Percentiles rank a stretch among this genome's conserved stretches.
These are phyloP conservation scores for Leptinotarsa undecemlineata DNA, from an alignment of 1,140 invertebrate genomes.

Conservation along the genomic window DNA sequence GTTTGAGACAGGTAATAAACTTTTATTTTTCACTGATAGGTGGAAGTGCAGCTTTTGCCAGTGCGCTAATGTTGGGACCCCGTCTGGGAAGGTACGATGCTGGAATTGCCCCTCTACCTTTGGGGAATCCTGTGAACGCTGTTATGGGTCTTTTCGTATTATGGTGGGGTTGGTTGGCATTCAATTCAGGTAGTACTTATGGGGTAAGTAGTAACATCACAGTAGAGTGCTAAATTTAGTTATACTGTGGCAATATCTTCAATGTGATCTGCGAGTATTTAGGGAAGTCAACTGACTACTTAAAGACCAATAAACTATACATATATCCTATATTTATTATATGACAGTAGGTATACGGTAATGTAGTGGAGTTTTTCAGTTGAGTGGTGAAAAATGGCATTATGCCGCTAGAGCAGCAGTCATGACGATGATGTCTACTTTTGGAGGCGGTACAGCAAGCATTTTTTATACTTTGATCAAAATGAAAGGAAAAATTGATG, in stretches of 20 bases:
- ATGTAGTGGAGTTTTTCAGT: constrained; percentile 52
- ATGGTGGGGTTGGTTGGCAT: constrained; percentile 95
- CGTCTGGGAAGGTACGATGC: constrained; percentile 83
- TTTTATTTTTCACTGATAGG: constrained; percentile 45
- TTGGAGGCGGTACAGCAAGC: constrained; percentile 83
- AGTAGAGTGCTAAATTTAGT: no score
- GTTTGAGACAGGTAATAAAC: no score
- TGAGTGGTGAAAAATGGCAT: constrained; percentile 77
- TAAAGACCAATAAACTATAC: no score
- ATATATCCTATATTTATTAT: no score
- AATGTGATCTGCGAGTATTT: no score
- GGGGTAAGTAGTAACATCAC: constrained; percentile 61
- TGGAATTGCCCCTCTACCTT: constrained; percentile 72
- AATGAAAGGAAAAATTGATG: constrained; percentile 75
- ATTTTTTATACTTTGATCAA: constrained; percentile 69
- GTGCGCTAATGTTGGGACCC: constrained; percentile 87
- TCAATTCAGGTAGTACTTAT: constrained; percentile 89
- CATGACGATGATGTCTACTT: constrained; percentile 85
- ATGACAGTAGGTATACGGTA: no score
- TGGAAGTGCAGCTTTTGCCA: constrained; percentile 76
- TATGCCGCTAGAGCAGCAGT: constrained; percentile 88
- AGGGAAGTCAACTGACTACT: no score
- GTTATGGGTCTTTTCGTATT: constrained; percentile 90
- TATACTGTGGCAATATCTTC: no score
- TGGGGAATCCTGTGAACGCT: constrained; percentile 88